phyloP scores from a whole-genome alignment of 1,140 invertebrate species.

The Lepidurus packardi region DNA sequence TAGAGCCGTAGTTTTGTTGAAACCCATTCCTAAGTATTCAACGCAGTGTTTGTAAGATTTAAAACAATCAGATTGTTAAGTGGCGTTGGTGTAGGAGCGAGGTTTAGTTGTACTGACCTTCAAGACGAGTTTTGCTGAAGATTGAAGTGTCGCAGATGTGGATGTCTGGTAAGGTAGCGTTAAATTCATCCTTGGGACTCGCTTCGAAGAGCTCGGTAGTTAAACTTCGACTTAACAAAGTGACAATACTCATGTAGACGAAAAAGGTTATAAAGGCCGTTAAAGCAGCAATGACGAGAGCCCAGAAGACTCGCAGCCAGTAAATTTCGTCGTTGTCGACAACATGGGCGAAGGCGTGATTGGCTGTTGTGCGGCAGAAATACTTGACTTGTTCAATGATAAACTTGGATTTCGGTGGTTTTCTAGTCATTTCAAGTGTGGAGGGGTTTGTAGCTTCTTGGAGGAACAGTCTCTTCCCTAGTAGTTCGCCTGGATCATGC shows the following conservation, averaged over 20 bases:
- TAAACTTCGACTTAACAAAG: not conserved
- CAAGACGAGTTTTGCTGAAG: not conserved
- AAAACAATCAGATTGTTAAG: not conserved
- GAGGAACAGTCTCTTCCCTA: no score
- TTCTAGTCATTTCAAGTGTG: not conserved
- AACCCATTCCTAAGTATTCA: not conserved
- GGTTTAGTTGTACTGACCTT: not conserved
- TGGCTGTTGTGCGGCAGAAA: constrained; percentile 4
- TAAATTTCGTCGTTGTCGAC: not conserved
- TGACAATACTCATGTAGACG: not conserved
- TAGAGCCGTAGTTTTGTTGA: not conserved
- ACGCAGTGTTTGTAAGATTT: not conserved
- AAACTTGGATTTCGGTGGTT: not conserved
- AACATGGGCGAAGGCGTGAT: not conserved
- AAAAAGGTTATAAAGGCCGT: not conserved
- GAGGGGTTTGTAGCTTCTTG: no score
- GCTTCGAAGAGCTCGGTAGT: not conserved
- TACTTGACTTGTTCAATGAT: not conserved
- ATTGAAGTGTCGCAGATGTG: not conserved
- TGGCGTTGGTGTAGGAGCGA: not conserved
- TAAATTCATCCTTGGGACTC: not conserved
- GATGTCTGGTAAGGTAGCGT: not conserved
- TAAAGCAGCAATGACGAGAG: not conserved
- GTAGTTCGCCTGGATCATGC: no score
- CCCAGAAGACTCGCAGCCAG: not conserved